Percentiles rank a stretch among this genome's conserved stretches.
These are phyloP conservation scores for Melozone crissalis DNA, from an alignment of 2,113 vertebrate genomes.

Conservation along the genomic window DNA sequence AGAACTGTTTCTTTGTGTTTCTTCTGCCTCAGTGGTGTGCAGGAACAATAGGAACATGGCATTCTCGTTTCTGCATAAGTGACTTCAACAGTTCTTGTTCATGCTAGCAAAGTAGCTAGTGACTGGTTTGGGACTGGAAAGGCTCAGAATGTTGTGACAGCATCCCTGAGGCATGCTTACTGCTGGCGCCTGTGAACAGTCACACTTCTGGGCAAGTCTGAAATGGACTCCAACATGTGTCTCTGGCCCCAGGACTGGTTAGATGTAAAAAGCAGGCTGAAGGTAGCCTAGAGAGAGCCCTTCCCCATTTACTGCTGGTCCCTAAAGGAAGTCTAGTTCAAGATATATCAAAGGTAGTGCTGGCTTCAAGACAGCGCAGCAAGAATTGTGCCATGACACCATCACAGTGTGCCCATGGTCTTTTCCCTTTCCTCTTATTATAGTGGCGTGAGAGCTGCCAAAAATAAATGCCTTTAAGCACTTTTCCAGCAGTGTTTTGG, in stretches of 20 bases:
- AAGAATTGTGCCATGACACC: background rate
- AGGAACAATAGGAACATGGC: background rate
- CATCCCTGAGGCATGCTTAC: background rate
- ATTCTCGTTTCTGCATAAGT: background rate
- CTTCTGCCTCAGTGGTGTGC: background rate
- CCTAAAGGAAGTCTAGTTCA: background rate
- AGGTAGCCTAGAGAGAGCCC: background rate
- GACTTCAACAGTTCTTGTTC: background rate
- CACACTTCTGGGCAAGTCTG: background rate
- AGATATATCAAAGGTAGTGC: background rate
- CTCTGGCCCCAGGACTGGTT: background rate
- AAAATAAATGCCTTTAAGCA: background rate
- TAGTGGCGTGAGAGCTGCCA: background rate
- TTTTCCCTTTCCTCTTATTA: background rate
- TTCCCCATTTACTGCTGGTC: background rate
- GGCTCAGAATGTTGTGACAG: background rate
- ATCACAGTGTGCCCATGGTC: background rate
- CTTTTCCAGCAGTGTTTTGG: background rate
- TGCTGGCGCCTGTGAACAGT: background rate
- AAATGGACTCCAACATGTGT: background rate
- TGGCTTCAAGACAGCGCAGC: background rate
- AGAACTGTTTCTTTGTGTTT: background rate
- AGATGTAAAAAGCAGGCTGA: background rate
- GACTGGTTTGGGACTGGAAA: background rate
- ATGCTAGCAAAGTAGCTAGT: background rate